These are phyloP conservation scores for Zaprionus ghesquierei DNA, from an alignment of 1,140 invertebrate species.

Conservation along the genomic window DNA sequence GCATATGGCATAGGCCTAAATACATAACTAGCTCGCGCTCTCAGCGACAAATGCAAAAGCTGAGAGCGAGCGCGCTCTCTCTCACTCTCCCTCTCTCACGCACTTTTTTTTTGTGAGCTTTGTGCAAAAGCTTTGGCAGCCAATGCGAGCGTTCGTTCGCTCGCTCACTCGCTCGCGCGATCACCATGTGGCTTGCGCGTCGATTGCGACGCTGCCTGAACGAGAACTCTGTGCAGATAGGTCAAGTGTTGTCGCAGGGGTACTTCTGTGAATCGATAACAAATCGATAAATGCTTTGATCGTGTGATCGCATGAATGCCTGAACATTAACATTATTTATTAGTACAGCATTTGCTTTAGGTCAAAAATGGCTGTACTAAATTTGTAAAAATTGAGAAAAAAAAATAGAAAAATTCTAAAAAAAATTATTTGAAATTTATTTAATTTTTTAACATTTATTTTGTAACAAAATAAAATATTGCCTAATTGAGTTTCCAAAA, in stretches of 20 bases:
- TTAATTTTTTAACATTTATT: too few species aligned
- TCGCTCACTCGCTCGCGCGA: slow-evolving; percentile 30
- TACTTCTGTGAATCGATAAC: neutral
- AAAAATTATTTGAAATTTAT: too few species aligned
- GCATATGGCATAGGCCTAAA: slow-evolving; percentile 24
- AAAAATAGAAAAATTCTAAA: too few species aligned
- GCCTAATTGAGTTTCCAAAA: too few species aligned
- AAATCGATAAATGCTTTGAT: too few species aligned
- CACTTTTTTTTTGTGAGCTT: slow-evolving; percentile 21
- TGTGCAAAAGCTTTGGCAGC: slow-evolving; percentile 8
- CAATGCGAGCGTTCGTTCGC: slow-evolving; percentile 13
- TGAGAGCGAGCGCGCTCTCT: too few species aligned
- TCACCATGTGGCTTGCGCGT: slow-evolving; percentile 5
- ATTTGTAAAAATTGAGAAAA: too few species aligned
- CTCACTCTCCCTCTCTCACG: slow-evolving; percentile 21
- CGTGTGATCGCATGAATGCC: too few species aligned
- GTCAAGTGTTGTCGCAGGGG: neutral
- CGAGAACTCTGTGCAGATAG: slow-evolving; percentile 3
- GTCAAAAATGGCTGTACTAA: too few species aligned
- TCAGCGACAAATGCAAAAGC: slow-evolving; percentile 18
- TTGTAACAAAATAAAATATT: too few species aligned
- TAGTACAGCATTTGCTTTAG: too few species aligned
- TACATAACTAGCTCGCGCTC: slow-evolving; percentile 6
- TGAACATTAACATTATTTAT: too few species aligned
- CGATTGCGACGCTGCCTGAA: slow-evolving; percentile 8